Evolutionary conservation across 2,797 vertebrate species (phyloP).

Genomic region (Phrynocephalus forsythii): DNA sequence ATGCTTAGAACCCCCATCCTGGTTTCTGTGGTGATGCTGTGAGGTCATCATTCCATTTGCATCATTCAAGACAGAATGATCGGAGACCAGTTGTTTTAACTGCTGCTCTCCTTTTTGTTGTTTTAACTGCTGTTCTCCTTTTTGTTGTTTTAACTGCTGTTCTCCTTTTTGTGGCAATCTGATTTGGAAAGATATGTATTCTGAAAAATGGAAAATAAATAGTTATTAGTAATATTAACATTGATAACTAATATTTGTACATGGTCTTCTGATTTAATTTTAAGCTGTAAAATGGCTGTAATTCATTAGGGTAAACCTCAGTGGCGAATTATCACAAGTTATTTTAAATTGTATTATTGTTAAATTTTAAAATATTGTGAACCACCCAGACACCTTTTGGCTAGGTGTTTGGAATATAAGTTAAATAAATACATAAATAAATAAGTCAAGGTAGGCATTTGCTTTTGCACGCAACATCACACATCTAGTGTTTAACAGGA

Average conservation of each 20-base stretch:
- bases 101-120: neutral
- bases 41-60: conserved; percentile 12
- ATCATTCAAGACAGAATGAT: neutral
- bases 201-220: neutral
- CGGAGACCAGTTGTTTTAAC: too few species aligned
- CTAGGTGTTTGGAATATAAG: too few species aligned
- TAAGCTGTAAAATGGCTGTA: neutral
- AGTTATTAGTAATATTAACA: neutral
- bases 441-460: too few species aligned
- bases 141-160: neutral
- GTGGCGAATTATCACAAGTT: too few species aligned
- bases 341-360: too few species aligned
- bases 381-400: too few species aligned
- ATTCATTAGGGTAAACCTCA: too few species aligned
- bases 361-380: too few species aligned
- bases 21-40: conserved; percentile 35
- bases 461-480: too few species aligned
- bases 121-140: neutral
- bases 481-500: too few species aligned
- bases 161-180: neutral
- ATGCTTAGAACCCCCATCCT: conserved; percentile 18
- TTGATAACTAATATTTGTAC: neutral
- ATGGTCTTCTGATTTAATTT: neutral
- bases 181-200: neutral
- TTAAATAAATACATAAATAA: too few species aligned